A percentile compares a stretch with the other conserved stretches of the same genome.
These are phyloP conservation scores for Perizoma affinitatum DNA, from an alignment of 2,888 invertebrate genomes.

Conservation along the genomic window DNA sequence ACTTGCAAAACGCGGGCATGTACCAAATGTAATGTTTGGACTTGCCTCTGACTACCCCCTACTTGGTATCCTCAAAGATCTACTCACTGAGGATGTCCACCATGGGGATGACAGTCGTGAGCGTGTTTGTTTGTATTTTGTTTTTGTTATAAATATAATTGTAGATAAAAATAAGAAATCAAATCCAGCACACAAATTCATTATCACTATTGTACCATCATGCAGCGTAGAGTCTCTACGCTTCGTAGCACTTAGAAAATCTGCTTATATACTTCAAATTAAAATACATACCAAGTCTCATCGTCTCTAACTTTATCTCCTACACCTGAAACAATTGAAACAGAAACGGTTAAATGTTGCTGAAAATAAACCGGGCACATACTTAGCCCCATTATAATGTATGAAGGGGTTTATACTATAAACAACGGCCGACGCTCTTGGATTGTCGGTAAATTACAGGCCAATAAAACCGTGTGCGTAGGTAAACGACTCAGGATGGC, in stretches of 20 bases:
- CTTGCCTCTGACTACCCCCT: too few species aligned
- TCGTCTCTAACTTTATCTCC: constrained; percentile 49
- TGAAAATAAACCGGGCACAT: constrained; percentile 16
- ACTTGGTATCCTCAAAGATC: too few species aligned
- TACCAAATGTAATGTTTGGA: too few species aligned
- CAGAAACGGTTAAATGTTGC: constrained; percentile 14
- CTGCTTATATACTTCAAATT: neutral
- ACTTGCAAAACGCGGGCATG: too few species aligned
- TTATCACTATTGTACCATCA: too few species aligned
- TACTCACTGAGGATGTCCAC: too few species aligned
- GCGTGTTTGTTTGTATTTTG: too few species aligned
- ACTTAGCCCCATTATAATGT: constrained; percentile 25
- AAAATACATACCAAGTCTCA: constrained; percentile 49
- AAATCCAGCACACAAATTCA: too few species aligned
- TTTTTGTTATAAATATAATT: too few species aligned
- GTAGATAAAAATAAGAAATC: too few species aligned
- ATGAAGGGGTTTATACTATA: constrained; percentile 25
- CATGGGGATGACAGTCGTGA: too few species aligned
- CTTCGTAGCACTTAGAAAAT: neutral
- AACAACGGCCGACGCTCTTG: constrained; percentile 16
- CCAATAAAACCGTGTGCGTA: constrained; percentile 20
- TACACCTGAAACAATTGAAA: constrained; percentile 61
- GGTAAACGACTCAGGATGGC: constrained; percentile 17
- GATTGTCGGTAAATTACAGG: constrained; percentile 21
- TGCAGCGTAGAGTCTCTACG: constrained; percentile 5